These are phyloP conservation scores for Holcopasites calliopsidis DNA, from an alignment of 1,140 invertebrate genomes.

Conservation along the genomic window DNA sequence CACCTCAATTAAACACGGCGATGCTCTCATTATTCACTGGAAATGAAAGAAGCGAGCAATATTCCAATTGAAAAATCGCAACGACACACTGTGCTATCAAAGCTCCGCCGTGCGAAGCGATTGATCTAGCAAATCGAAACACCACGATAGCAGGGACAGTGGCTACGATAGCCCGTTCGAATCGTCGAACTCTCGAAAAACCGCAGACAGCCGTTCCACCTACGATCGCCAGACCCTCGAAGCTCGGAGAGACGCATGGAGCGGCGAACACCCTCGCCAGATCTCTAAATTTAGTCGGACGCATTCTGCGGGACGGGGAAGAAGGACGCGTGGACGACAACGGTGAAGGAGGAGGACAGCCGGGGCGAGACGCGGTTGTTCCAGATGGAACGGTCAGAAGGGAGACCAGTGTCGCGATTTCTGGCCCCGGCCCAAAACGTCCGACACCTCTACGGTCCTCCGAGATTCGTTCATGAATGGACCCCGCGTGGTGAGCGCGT, in stretches of 20 bases:
- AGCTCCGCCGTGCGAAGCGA: no score
- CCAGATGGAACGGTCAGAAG: constrained; percentile 53
- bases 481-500: constrained; percentile 25
- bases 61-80: no score
- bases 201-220: background rate
- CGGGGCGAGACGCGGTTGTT: constrained; percentile 19
- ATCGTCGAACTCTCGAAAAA: no score
- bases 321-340: constrained; percentile 21
- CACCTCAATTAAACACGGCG: no score
- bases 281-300: constrained; percentile 65
- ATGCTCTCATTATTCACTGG: no score
- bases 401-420: constrained; percentile 64
- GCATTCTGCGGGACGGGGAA: constrained; percentile 48
- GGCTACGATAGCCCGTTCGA: no score
- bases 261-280: constrained; percentile 23
- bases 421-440: constrained; percentile 55
- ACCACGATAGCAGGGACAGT: no score
- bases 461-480: constrained; percentile 53
- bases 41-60: no score
- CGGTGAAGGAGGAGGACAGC: background rate
- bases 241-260: background rate
- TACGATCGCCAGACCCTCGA: background rate
- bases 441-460: constrained; percentile 36
- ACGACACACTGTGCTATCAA: no score
- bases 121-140: no score